Evolutionary conservation across 35 echinoderm and acorn worm genomes (phyloP).

Genomic region (Nesometra sesokonis): DNA sequence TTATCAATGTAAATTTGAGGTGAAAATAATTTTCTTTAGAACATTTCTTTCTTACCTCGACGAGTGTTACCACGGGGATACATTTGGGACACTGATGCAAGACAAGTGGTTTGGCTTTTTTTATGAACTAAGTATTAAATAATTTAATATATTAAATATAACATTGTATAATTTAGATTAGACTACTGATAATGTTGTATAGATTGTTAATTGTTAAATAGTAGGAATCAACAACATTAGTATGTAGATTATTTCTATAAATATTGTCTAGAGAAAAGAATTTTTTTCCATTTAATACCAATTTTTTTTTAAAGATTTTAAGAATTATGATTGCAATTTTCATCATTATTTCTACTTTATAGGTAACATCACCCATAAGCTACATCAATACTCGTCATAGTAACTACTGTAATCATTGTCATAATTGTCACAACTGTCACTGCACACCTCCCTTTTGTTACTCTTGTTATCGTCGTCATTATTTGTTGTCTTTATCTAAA

Average conservation of each 20-base stretch:
- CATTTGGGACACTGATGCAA: neutral
- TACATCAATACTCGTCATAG: too few relatives aligned
- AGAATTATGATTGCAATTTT: neutral
- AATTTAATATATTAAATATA: neutral
- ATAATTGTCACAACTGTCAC: too few relatives aligned
- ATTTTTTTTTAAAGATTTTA: too few relatives aligned
- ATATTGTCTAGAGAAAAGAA: too few relatives aligned
- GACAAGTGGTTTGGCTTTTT: neutral
- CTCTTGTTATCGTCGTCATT: too few relatives aligned
- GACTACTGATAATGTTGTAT: neutral
- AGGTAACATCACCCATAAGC: too few relatives aligned
- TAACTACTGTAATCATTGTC: too few relatives aligned
- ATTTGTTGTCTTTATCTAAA: too few relatives aligned
- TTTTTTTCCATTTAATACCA: too few relatives aligned
- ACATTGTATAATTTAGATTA: neutral
- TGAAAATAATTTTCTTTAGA: neutral
- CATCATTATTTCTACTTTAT: neutral
- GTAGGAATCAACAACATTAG: neutral
- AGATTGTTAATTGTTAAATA: neutral
- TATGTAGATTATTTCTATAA: neutral
- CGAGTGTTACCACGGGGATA: neutral
- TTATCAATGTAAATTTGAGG: neutral
- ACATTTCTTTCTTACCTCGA: neutral
- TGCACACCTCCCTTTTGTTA: too few relatives aligned
- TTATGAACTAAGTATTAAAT: neutral